A percentile compares a stretch with the other conserved stretches of the same genome.
Evolutionary conservation across 2,888 invertebrate genomes (phyloP).

Genomic region (Mermis nigrescens): DNA sequence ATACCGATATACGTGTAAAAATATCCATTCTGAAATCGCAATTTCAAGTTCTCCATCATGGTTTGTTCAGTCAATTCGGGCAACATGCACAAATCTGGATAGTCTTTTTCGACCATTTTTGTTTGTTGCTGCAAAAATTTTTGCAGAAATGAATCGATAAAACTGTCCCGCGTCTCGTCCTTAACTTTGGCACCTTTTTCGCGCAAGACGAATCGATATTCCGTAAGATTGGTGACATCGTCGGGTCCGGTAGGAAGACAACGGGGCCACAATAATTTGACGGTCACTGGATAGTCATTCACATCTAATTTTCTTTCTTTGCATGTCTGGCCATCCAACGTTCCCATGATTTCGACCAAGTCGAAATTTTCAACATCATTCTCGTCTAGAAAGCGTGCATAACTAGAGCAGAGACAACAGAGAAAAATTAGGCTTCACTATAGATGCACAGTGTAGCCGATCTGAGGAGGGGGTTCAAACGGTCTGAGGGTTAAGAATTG

Average conservation of each 20-base stretch:
- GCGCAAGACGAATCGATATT: conserved; percentile 14
- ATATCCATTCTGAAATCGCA: conserved; percentile 65
- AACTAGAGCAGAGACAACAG: too few species aligned
- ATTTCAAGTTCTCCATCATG: conserved; percentile 62
- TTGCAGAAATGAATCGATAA: conserved; percentile 73
- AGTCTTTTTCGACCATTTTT: conserved; percentile 56
- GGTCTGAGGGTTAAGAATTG: too few species aligned
- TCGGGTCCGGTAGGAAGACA: conserved; percentile 15
- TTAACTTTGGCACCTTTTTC: conserved; percentile 2
- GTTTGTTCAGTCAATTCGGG: conserved; percentile 86
- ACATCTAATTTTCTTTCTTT: conserved; percentile 70
- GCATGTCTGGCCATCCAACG: conserved; percentile 48
- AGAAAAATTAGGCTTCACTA: too few species aligned
- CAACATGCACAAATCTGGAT: conserved; percentile 80
- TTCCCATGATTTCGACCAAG: conserved; percentile 30
- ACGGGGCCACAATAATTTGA: conserved; percentile 39
- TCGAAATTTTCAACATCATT: conserved; percentile 28
- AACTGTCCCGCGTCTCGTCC: conserved; percentile 42
- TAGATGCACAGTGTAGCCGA: too few species aligned
- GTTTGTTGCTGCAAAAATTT: conserved; percentile 71
- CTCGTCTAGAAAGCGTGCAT: too few species aligned
- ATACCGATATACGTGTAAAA: conserved; percentile 89
- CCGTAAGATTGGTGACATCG: conserved; percentile 13
- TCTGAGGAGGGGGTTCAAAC: too few species aligned
- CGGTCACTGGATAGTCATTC: conserved; percentile 39